Evolutionary conservation across 2,888 invertebrate species (phyloP), one percentile per base, ranked within the genome.

Genomic region (Lochmaea capreae): DNA sequence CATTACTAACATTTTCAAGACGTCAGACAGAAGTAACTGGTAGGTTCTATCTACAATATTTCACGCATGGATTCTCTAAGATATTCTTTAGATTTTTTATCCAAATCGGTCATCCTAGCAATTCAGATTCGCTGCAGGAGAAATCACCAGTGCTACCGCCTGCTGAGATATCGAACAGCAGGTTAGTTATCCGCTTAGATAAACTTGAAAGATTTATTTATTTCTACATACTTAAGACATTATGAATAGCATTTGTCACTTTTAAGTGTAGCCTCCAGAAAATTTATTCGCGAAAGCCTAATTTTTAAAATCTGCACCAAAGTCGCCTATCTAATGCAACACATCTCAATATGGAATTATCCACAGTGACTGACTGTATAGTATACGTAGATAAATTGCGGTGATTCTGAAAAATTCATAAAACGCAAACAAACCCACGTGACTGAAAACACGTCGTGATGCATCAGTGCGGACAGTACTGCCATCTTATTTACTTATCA

Each of bases 41-140:
- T 65, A 73, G 42, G 59, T 66, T 57, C 61, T 57, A 18, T 65
- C 43, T 61, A 67, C 58, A 65, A 65, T 70, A 68, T 66, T 70
- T 61, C 66, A 61, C 52, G 59, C 61, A 62, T 70, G 73, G 46
- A 14, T 57, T 65, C 66, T 61, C 71, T 67, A 66, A 67, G 52
- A 61, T 61, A 49, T 54, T 42, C 61, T 52, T 43, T n/a, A 4
- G 14, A 52, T 54, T 68, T 59, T 73, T 59, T 63, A 52, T 22
- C 49, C 26, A 26, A 33, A 22, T 22, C 46, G 58, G 59, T 58
- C 52, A 59, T 54, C 65, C 65, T 52, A 42, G 58, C 73, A 73
- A 73, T 74, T 74, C 71, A 71, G 65, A 39, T 67, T 71, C 73
- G 22, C 73, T 12, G 61, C 75, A 59, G 67, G 75, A 71, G 75